Evolutionary conservation across 2,797 vertebrate species (phyloP).

Genomic region (Pelochelys cantorii): DNA sequence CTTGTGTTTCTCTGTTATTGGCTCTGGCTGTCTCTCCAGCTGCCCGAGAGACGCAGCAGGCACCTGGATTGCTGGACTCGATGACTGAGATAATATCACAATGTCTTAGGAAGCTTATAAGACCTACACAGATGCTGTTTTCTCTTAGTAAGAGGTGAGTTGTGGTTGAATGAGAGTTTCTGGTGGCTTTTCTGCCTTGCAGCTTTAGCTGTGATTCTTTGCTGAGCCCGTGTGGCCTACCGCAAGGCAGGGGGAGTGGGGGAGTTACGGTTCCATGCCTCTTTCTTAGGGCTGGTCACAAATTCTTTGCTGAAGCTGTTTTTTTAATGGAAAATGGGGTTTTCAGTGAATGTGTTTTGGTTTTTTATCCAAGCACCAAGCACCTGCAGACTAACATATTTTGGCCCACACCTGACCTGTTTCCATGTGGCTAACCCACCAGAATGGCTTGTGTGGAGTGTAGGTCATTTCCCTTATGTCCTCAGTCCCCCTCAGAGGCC

Average conservation of each 20-base stretch:
- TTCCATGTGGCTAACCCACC: not conserved
- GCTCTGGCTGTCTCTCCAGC: slow-evolving; percentile 26
- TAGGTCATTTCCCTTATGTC: not conserved
- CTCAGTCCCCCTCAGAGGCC: not conserved
- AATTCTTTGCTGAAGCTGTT: not conserved
- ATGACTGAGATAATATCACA: slow-evolving; percentile 53
- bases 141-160: slow-evolving; percentile 63
- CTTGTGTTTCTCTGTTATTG: not conserved
- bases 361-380: not conserved
- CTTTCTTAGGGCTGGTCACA: not conserved
- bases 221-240: not conserved
- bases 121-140: slow-evolving; percentile 16
- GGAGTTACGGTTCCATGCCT: not conserved
- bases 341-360: not conserved
- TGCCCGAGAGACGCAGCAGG: slow-evolving; percentile 49
- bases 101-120: slow-evolving; percentile 5
- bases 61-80: slow-evolving; percentile 48
- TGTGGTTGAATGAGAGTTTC: not conserved
- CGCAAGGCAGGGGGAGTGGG: not conserved
- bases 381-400: not conserved
- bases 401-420: not conserved
- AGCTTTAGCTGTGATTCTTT: not conserved
- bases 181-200: not conserved
- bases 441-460: not conserved
- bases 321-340: not conserved